These are phyloP conservation scores for Trimorus sp. DNA, from an alignment of 2,888 invertebrate genomes.

Conservation along the genomic window DNA sequence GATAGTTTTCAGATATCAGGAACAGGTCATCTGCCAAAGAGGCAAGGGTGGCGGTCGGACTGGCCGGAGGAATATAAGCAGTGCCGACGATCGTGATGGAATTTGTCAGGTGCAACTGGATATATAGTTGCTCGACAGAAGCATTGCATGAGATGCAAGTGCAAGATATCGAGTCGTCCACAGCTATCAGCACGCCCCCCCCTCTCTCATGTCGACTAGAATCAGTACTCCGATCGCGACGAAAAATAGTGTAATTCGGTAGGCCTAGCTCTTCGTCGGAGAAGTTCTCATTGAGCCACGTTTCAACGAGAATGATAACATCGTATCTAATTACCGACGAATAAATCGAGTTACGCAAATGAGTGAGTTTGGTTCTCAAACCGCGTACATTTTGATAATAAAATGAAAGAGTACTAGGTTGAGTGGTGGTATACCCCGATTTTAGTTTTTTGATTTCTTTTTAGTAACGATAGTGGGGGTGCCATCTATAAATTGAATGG, in stretches of 20 bases:
- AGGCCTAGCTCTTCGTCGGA: background rate
- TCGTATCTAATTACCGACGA: background rate
- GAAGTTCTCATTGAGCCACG: conserved; percentile 1
- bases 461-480: no score
- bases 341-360: background rate
- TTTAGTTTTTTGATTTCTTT: background rate
- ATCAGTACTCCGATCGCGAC: background rate
- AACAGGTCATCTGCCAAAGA: background rate
- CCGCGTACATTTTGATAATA: conserved; percentile 2
- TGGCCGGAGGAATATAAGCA: background rate
- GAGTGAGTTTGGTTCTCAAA: background rate
- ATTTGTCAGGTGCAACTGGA: background rate
- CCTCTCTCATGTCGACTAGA: background rate
- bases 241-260: background rate
- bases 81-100: background rate
- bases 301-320: conserved; percentile 1
- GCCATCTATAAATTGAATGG: no score
- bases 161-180: background rate
- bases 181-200: background rate
- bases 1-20: background rate
- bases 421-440: background rate
- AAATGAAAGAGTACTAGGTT: background rate
- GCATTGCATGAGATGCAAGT: background rate
- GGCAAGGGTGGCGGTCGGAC: background rate
- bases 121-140: background rate